phyloP scores from a whole-genome alignment of 2,113 vertebrate species.

The Tretioscincus oriximinensis region DNA sequence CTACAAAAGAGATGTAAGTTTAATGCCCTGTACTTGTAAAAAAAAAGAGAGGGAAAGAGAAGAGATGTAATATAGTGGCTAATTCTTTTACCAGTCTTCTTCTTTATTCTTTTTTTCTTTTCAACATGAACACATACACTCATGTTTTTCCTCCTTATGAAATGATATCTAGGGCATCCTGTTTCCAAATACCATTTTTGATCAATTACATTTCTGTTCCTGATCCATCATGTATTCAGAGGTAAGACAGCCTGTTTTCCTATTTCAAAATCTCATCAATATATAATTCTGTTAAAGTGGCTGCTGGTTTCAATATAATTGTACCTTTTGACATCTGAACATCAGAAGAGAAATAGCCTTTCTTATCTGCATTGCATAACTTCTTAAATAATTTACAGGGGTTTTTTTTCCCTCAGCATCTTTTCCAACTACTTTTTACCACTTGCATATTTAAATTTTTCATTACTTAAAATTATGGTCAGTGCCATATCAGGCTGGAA shows the following conservation, averaged over 20 bases:
- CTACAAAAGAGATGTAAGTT: neutral
- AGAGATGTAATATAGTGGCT: neutral
- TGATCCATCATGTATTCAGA: slow-evolving; percentile 42
- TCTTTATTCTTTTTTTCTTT: neutral
- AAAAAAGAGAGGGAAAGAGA: too few species aligned
- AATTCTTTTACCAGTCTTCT: neutral
- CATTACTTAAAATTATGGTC: neutral
- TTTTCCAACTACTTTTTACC: neutral
- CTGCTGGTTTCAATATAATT: slow-evolving; percentile 36
- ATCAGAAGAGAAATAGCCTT: neutral
- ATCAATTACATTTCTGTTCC: slow-evolving; percentile 32
- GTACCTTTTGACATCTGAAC: slow-evolving; percentile 22
- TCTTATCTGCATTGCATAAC: slow-evolving; percentile 12
- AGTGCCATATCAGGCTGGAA: neutral
- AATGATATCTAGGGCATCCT: slow-evolving; percentile 41
- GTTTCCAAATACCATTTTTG: slow-evolving; percentile 46
- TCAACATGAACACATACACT: slow-evolving; percentile 20
- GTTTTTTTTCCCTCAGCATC: neutral
- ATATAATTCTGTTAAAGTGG: neutral
- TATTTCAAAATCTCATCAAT: slow-evolving; percentile 38
- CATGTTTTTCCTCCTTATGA: slow-evolving; percentile 24
- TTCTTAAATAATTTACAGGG: neutral
- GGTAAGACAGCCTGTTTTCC: neutral
- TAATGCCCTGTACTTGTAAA: neutral
- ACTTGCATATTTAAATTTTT: neutral